A percentile compares a stretch with the other conserved stretches of the same genome.
Conservation (phyloP, 2,113 vertebrate genomes). For the Phalacrocorax aristotelis region DNA sequence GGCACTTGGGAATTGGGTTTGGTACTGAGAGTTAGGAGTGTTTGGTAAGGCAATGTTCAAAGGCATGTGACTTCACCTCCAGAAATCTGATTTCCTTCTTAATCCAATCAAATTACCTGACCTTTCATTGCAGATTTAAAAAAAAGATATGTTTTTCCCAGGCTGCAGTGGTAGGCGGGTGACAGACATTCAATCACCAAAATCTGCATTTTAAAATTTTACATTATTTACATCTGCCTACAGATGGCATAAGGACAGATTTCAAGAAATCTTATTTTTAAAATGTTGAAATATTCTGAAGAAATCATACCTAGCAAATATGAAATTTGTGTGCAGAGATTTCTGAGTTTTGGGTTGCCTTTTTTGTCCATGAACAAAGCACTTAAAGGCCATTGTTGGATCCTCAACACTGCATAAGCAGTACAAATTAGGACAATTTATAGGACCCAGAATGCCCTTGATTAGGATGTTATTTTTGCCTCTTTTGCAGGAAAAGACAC, state of each 20-base stretch:
- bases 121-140: neutral
- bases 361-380: neutral
- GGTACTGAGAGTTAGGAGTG: neutral
- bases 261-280: neutral
- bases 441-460: neutral
- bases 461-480: neutral
- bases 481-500: neutral
- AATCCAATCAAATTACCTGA: neutral
- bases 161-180: neutral
- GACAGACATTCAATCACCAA: constrained; percentile 20
- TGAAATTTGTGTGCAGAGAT: neutral
- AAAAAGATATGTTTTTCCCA: neutral
- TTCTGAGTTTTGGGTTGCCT: neutral
- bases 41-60: neutral
- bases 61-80: neutral
- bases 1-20: neutral
- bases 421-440: neutral
- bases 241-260: neutral
- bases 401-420: neutral
- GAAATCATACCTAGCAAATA: neutral
- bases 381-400: neutral
- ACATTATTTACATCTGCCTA: constrained; percentile 18
- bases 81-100: neutral
- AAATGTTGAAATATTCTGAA: neutral
- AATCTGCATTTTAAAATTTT: neutral